Conservation (phyloP, 2,888 invertebrate genomes). For the Azorinus chamasolen region DNA sequence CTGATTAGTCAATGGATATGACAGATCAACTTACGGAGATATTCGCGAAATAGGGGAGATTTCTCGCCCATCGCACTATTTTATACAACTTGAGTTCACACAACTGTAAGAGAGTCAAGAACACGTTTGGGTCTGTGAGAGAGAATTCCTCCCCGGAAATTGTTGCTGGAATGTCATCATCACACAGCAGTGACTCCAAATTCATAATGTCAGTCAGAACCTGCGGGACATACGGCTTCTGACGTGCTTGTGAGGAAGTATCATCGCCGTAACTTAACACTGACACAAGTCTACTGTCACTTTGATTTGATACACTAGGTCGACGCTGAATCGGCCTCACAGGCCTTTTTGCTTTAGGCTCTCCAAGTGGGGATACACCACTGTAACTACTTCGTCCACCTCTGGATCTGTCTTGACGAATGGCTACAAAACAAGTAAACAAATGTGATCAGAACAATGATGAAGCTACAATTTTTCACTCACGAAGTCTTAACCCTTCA, state of each 20-base stretch:
- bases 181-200: slow-evolving; percentile 82
- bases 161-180: slow-evolving; percentile 78
- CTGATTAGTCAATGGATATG: no score
- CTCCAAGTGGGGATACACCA: slow-evolving; percentile 78
- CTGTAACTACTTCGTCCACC: slow-evolving; percentile 97
- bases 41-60: slow-evolving; percentile 97
- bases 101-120: slow-evolving; percentile 83
- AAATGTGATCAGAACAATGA: no score
- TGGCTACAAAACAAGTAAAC: slow-evolving; percentile 91
- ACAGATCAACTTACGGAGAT: slow-evolving; percentile 93
- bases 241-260: slow-evolving; percentile 16
- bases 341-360: slow-evolving; percentile 65
- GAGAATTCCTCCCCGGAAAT: slow-evolving; percentile 74
- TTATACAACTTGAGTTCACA: slow-evolving; percentile 98
- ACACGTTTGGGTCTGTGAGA: slow-evolving; percentile 75
- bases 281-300: slow-evolving; percentile 74
- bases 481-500: no score
- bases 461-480: no score
- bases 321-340: slow-evolving; percentile 48
- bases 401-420: slow-evolving; percentile 97
- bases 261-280: slow-evolving; percentile 70
- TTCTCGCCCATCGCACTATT: slow-evolving; percentile 99
- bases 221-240: slow-evolving; percentile 73
- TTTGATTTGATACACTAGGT: slow-evolving; percentile 8
- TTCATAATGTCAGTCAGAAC: slow-evolving; percentile 84